phyloP scores from a whole-genome alignment of 2,113 vertebrate genomes.

The Nerophis ophidion region DNA sequence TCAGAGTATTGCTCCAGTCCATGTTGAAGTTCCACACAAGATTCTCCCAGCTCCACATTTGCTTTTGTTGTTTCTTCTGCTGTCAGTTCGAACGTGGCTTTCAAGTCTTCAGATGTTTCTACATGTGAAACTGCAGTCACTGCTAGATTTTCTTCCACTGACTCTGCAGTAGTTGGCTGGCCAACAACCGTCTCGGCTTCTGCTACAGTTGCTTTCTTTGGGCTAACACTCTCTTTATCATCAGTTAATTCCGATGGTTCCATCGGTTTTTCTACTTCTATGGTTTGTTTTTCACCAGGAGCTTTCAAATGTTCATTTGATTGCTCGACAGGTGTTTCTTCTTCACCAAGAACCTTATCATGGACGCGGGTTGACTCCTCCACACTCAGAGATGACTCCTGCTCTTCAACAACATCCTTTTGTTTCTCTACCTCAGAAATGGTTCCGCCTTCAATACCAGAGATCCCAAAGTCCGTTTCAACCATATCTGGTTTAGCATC shows the following conservation, averaged over 20 bases:
- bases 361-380: background rate
- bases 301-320: background rate
- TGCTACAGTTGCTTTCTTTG: background rate
- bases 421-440: conserved; percentile 13
- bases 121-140: conserved; percentile 14
- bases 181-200: conserved; percentile 10
- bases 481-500: background rate
- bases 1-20: conserved; percentile 22
- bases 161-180: conserved; percentile 7
- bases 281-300: conserved; percentile 4
- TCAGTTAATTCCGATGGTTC: conserved; percentile 1
- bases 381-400: background rate
- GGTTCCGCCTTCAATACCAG: conserved; percentile 7
- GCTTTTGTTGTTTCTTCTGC: background rate
- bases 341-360: conserved; percentile 1
- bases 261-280: conserved; percentile 8
- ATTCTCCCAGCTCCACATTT: conserved; percentile 18
- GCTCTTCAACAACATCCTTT: conserved; percentile 4
- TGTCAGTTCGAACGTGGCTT: conserved; percentile 1
- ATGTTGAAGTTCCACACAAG: conserved; percentile 8
- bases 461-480: background rate
- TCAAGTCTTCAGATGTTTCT: conserved; percentile 22
- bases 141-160: background rate
- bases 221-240: background rate
- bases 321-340: conserved; percentile 9